Percentiles rank a stretch among this genome's conserved stretches.
Evolutionary conservation across 2,113 vertebrate species (phyloP).

Genomic region (Sapayoa aenigma): DNA sequence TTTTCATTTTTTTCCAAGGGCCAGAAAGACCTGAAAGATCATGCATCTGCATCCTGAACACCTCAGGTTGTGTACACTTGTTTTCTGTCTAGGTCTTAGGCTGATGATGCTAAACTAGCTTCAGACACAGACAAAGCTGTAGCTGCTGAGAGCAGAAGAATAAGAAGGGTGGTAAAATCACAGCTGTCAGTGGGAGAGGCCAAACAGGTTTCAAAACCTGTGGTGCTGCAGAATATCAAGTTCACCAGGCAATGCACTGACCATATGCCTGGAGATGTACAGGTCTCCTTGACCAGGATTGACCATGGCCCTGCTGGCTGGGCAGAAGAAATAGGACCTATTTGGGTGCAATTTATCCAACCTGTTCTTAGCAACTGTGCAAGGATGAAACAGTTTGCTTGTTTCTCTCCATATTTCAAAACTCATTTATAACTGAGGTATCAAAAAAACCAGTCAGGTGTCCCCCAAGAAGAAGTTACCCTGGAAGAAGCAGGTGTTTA

Average conservation of each 20-base stretch:
- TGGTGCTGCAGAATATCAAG: not conserved
- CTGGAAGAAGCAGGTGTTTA: not conserved
- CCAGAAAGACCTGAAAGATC: not conserved
- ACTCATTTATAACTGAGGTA: not conserved
- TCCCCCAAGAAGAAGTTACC: not conserved
- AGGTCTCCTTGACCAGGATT: accelerated
- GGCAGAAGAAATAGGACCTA: not conserved
- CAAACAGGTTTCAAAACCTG: accelerated
- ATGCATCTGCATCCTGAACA: not conserved
- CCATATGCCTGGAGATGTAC: accelerated
- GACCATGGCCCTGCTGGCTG: accelerated
- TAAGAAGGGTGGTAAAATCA: not conserved
- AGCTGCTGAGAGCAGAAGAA: not conserved
- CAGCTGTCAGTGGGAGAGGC: not conserved
- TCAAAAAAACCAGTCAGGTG: not conserved
- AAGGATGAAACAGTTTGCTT: not conserved
- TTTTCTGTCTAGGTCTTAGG: not conserved
- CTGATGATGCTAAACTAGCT: not conserved
- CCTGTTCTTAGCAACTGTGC: not conserved
- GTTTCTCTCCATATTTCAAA: not conserved
- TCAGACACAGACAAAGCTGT: not conserved
- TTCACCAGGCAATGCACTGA: not conserved
- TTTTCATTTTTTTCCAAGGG: not conserved
- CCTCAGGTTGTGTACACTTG: not conserved
- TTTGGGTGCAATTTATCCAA: not conserved